Evolutionary conservation across 2,797 vertebrate species (phyloP).

Genomic region (Pelodytes ibericus): DNA sequence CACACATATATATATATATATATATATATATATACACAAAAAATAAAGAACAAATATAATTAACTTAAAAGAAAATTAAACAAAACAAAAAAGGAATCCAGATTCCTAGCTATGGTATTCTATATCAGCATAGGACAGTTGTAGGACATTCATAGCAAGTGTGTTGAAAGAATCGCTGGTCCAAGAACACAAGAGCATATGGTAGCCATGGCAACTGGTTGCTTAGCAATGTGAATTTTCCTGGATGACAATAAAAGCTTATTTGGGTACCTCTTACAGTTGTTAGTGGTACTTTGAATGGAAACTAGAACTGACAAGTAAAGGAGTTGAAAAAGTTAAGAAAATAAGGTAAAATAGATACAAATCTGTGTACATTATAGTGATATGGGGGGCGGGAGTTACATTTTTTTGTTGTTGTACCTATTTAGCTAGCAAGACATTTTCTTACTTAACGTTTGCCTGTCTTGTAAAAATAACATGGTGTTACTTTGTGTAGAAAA

Average conservation of each 20-base stretch:
- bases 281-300: not conserved
- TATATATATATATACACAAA: too few species aligned
- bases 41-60: too few species aligned
- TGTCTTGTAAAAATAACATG: too few species aligned
- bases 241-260: slow-evolving; percentile 10
- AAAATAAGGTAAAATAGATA: not conserved
- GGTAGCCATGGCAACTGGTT: slow-evolving; percentile 16
- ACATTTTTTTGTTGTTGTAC: too few species aligned
- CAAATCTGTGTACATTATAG: too few species aligned
- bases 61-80: too few species aligned
- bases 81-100: not conserved
- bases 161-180: not conserved
- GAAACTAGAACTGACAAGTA: not conserved
- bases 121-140: not conserved
- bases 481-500: too few species aligned
- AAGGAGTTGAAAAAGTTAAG: not conserved
- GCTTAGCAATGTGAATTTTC: slow-evolving; percentile 21
- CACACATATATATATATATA: too few species aligned
- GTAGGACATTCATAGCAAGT: not conserved
- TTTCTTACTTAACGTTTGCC: too few species aligned
- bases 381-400: too few species aligned
- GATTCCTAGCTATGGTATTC: not conserved
- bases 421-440: too few species aligned
- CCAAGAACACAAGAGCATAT: not conserved
- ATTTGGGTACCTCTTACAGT: slow-evolving; percentile 18